A percentile compares a stretch with the other conserved stretches of the same genome.
phyloP scores from a whole-genome alignment of 2,113 vertebrate species.

The Pardalotus punctatus region DNA sequence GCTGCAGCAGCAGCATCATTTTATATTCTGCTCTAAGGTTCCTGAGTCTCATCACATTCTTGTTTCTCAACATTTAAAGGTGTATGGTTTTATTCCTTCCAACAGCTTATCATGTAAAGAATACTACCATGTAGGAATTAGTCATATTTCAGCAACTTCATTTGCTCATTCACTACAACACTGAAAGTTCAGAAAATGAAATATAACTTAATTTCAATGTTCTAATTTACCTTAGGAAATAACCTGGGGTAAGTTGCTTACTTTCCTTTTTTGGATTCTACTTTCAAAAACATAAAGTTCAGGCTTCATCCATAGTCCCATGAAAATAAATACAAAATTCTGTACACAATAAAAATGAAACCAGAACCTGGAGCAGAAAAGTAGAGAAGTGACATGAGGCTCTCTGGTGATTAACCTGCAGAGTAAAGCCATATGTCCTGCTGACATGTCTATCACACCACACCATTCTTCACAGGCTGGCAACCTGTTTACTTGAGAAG shows the following conservation, averaged over 20 bases:
- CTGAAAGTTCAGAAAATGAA: neutral
- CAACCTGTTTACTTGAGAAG: constrained; percentile 13
- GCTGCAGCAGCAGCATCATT: neutral
- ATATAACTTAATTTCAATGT: neutral
- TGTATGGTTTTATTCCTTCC: neutral
- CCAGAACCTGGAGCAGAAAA: neutral
- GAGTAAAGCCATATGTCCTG: constrained; percentile 20
- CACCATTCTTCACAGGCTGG: neutral
- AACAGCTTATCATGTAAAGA: neutral
- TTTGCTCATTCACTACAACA: neutral
- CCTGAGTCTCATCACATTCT: neutral
- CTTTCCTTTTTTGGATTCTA: neutral
- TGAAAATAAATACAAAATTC: constrained; percentile 22
- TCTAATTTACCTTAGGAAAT: neutral
- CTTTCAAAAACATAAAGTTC: neutral
- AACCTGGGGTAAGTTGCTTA: neutral
- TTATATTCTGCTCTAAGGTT: neutral
- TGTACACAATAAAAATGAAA: neutral
- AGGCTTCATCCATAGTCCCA: neutral
- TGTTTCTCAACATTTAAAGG: constrained; percentile 21
- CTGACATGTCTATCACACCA: neutral
- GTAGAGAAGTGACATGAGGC: constrained; percentile 7
- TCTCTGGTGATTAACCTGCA: constrained; percentile 41
- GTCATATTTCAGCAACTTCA: neutral
- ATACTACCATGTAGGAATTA: neutral